phyloP scores from a whole-genome alignment of 2,888 invertebrate species.

The Sinelater perroti region DNA sequence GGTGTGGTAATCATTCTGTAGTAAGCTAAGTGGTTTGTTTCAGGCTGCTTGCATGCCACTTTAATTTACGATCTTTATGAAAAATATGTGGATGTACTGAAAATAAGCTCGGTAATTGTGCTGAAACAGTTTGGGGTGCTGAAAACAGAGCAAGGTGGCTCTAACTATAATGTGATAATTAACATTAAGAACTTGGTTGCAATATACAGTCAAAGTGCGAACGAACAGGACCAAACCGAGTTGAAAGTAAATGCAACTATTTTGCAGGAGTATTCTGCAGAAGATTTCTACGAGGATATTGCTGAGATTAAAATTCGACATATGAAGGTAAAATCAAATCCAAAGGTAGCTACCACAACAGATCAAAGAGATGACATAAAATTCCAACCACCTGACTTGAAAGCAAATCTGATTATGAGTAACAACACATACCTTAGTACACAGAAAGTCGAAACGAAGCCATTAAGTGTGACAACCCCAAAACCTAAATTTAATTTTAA shows the following conservation, averaged over 20 bases:
- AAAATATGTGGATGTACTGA: slow-evolving; percentile 46
- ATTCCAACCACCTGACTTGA: neutral
- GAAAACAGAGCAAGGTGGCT: slow-evolving; percentile 42
- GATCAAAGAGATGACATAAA: neutral
- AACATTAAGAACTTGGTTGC: slow-evolving; percentile 52
- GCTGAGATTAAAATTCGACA: slow-evolving; percentile 11
- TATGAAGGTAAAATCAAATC: too few species aligned
- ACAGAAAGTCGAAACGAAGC: too few species aligned
- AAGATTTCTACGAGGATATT: slow-evolving; percentile 29
- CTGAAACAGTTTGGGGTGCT: slow-evolving; percentile 52
- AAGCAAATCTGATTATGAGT: too few species aligned
- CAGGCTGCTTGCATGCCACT: slow-evolving; percentile 53
- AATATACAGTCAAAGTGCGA: slow-evolving; percentile 44
- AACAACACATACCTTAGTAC: too few species aligned
- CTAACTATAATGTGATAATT: slow-evolving; percentile 51
- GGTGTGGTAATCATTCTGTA: neutral
- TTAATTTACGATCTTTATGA: slow-evolving; percentile 51
- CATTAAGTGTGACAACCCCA: too few species aligned
- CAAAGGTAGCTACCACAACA: neutral
- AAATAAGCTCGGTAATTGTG: slow-evolving; percentile 50
- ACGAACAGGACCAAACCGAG: neutral
- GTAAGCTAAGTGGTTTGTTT: slow-evolving; percentile 22
- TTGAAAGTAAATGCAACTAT: slow-evolving; percentile 7
- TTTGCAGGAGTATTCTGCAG: slow-evolving; percentile 19
- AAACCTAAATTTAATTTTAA: slow-evolving; percentile 17